Base-by-base conservation (phyloP, 2,888 invertebrate genomes). In the Callyntrura sp. region DNA sequence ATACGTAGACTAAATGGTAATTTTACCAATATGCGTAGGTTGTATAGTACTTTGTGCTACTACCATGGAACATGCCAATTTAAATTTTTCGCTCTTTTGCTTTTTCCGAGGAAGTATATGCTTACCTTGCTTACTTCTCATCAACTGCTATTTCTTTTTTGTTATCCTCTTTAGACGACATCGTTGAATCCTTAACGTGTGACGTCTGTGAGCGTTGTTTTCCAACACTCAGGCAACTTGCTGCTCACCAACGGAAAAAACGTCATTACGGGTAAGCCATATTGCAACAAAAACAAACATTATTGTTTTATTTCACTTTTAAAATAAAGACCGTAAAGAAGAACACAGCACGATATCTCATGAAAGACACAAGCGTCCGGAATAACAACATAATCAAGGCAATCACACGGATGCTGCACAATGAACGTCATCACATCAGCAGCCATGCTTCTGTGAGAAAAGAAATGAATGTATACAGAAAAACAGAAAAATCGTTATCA, bases 151-250 rank as follows among this genome's bases (percentile, higher is more conserved):
- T 57, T 57, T 23, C 14, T 55, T 62, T 45, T 55, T 35, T 35
- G 35, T 6, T 35, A 35, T 6, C 35, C 6, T 35, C 3, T 78
- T 2, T 55, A 88, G 88, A 88, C 25, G 83, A 83, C 23, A 84
- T 78, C 3, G 88, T 84, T 35, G 88, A 89, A 9, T 65, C 43
- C 43, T 78, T 89, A 65, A 97, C 97, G 12, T 97, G 97, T 95
- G 97, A 97, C 94, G 97, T 97, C 43, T 97, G 97, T 94, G 97
- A 97, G 95, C 95, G 97, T 91, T 96, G 97, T 83, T 97, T 97
- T 94, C 95, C 96, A 93, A 96, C 96, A 92, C 96, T 96, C 65
- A 96, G 96, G 87, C 96, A 96, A 94, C 95, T 97, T 93, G 96
- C 96, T 35, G 96, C 97, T 92, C 97, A 97, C 94, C 97, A 97